Evolutionary conservation across 2,797 vertebrate genomes (phyloP), one percentile per base, ranked within the genome.

Genomic region (Malurus leucopterus): DNA sequence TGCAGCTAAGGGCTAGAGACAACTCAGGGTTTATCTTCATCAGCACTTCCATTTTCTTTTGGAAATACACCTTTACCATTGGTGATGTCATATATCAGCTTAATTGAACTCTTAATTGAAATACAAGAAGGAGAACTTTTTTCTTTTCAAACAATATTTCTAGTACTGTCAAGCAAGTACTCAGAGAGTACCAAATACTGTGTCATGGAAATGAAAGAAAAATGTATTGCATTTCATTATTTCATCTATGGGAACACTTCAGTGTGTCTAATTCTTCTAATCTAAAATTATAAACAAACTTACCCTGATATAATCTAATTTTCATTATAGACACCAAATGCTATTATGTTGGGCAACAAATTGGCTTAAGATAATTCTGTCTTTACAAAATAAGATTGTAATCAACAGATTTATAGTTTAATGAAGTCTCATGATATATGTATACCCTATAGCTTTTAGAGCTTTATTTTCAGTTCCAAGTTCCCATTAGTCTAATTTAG

Each of bases 301-400:
- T 88, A 57, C 22, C 34, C 32, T 79, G 82, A 68, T 91, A 91
- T 22, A 82, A 94, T 90, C 61, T 90, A 38, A 88, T 89, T 81
- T 85, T 90, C 67, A 43, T 93, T 88, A 58, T 30, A 73, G 74
- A 81, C 47, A 92, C 50, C 64, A 92, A 87, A 86, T 73, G 40
- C 78, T 87, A 81, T 91, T 92, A 83, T 78, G 38, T 29, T 89
- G 64, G 46, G 73, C 79, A 86, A 70, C 80, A 91, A 92, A 90
- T 90, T 89, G 71, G 73, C 86, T 94, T 95, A 93, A 78, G 79
- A 81, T 92, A 94, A 89, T 85, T 92, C 64, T 81, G 34, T 70
- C 88, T 83, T 89, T 85, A 85, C 63, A 89, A 93, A 92, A 75
- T 41, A 79, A 89, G 72, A 57, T 76, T 78, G 49, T 91, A 92